Evolutionary conservation across 1,140 invertebrate genomes (phyloP), one percentile per base, ranked within the genome.

Genomic region (Aphaenogaster ashmeadi): DNA sequence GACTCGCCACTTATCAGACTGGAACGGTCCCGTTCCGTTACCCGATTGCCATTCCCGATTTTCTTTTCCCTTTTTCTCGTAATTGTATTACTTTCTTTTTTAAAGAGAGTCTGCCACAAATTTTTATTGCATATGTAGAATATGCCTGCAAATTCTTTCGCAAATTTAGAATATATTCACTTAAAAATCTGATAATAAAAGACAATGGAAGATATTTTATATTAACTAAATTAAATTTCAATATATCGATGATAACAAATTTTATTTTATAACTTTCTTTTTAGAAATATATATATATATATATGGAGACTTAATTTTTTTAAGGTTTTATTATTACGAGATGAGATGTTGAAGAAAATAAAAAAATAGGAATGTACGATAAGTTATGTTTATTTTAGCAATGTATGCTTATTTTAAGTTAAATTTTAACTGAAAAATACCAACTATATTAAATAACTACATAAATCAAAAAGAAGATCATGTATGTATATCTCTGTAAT

Each of bases 1-100:
- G 62, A 77, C 58, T 79, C 44, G 33, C 69, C 71, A 83, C 50
- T 90, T 83, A 89, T 90, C 88, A 56, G n/a, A 50, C 33, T 60
- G 21, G 27, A 83, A 87, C 72, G 27, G 64, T 79, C 27, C 36
- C 18, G 47, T 60, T n/a, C 38, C 58, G 9, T 38, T 56, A 36
- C 8, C 15, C 47, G 13, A 15, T 8, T 38, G 15, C 11, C 56
- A 47, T 72, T 60, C 18, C 0, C 1, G 9, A 4, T 44, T 69
- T 60, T n/a, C 36, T 71, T 41, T 27, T n/a, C 15, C 13, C 9
- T 15, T 13, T 11, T 21, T 71, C 56, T 38, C 8, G 6, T 33
- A 44, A n/a, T 52, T 58, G 21, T 62, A 58, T 44, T 9, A 2
- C 15, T 27, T 60, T 21, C 44, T 44, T 7, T 36, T 38, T 52